Percentiles rank a stretch among this genome's conserved stretches.
Conservation (phyloP, 2,113 vertebrate species). For the Prunella himalayana region DNA sequence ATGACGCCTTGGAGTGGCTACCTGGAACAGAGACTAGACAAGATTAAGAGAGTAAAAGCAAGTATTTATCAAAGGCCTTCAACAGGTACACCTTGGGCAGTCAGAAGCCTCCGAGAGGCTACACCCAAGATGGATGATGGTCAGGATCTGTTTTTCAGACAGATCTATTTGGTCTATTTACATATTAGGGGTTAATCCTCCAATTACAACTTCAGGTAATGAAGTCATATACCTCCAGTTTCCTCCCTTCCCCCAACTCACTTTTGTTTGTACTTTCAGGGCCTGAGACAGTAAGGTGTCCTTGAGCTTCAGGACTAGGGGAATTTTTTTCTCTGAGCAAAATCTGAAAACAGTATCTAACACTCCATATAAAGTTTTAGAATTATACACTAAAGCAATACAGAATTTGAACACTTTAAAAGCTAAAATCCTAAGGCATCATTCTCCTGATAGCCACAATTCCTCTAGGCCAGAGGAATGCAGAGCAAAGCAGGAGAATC, state of each 20-base stretch:
- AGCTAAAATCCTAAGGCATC: not conserved
- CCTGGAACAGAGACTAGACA: not conserved
- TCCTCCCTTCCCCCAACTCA: not conserved
- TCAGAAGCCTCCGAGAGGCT: not conserved
- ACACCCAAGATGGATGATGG: not conserved
- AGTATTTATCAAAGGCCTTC: not conserved
- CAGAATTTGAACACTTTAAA: not conserved
- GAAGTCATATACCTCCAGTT: not conserved
- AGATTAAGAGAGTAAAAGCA: not conserved
- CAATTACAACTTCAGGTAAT: not conserved
- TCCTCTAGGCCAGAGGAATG: not conserved
- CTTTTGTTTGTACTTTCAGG: not conserved
- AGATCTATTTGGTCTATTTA: not conserved
- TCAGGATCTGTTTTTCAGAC: not conserved
- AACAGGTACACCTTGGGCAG: not conserved
- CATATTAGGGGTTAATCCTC: not conserved
- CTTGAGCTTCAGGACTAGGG: not conserved
- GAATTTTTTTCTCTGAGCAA: not conserved
- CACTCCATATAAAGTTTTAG: not conserved
- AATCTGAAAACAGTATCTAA: not conserved
- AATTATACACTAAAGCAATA: not conserved
- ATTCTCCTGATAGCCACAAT: not conserved
- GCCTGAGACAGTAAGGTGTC: not conserved
- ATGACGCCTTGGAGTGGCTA: not conserved
- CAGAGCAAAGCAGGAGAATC: not conserved